Evolutionary conservation across 2,113 vertebrate species (phyloP).

Genomic region (Corydoras maculifer): DNA sequence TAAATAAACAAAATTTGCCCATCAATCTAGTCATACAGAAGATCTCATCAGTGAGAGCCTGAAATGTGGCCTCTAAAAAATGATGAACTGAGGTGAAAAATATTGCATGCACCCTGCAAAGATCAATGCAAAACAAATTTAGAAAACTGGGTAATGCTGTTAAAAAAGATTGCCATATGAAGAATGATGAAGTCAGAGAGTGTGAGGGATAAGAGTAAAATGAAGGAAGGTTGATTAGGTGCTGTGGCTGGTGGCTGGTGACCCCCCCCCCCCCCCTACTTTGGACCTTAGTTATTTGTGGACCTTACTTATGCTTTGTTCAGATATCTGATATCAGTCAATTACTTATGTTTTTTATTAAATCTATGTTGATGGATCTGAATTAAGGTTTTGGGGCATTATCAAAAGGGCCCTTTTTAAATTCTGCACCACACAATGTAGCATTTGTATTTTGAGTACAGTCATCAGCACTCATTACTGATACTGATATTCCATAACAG

Average conservation of each 20-base stretch:
- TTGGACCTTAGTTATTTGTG: too few relatives aligned
- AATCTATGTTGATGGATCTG: too few relatives aligned
- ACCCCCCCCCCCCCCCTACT: not conserved
- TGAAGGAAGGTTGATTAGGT: constrained; percentile 24
- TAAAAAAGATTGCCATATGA: constrained; percentile 33
- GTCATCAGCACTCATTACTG: too few relatives aligned
- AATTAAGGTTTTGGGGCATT: too few relatives aligned
- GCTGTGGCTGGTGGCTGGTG: constrained; percentile 1
- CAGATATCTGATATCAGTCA: too few relatives aligned
- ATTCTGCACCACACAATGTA: too few relatives aligned
- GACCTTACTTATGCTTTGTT: too few relatives aligned
- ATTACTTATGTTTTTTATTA: too few relatives aligned
- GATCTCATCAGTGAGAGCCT: constrained; percentile 25
- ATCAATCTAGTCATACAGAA: not conserved
- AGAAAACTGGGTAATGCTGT: constrained; percentile 19
- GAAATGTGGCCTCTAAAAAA: constrained; percentile 14
- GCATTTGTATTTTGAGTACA: too few relatives aligned
- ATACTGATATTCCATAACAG: too few relatives aligned
- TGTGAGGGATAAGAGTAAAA: constrained; percentile 30
- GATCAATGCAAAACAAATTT: constrained; percentile 38
- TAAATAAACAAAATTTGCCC: not conserved
- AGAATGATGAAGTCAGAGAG: constrained; percentile 22
- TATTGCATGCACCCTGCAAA: constrained; percentile 8
- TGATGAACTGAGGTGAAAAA: constrained; percentile 10
- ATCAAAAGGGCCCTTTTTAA: too few relatives aligned